These are phyloP conservation scores for Phytoseiulus persimilis DNA, from an alignment of 2,888 invertebrate species.

Conservation along the genomic window DNA sequence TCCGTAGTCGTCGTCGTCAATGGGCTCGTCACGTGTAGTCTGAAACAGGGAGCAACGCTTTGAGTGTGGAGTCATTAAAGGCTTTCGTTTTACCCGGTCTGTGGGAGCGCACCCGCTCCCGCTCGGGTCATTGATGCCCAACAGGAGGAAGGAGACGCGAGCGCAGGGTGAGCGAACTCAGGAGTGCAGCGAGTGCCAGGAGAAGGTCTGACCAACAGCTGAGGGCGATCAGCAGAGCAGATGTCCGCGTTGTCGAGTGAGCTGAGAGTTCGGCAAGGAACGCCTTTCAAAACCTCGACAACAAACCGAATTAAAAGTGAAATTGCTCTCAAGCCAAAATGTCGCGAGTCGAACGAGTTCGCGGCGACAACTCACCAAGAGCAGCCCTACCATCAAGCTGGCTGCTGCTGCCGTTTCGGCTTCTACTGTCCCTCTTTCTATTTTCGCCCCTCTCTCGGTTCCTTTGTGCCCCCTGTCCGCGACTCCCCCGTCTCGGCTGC, in stretches of 20 bases:
- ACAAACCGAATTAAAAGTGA: not conserved
- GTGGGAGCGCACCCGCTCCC: not conserved
- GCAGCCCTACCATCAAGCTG: not conserved
- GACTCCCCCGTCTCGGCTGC: not conserved
- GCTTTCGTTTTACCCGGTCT: not conserved
- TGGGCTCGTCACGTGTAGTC: conserved; percentile 37
- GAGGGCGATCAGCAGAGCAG: not conserved
- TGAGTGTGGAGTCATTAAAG: not conserved
- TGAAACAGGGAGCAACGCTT: not conserved
- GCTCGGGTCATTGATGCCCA: not conserved
- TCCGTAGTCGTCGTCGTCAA: conserved; percentile 33
- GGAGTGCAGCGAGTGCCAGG: not conserved
- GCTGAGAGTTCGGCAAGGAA: not conserved
- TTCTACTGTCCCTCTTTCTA: not conserved
- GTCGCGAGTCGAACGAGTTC: not conserved
- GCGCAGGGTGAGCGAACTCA: not conserved
- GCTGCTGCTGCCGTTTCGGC: not conserved
- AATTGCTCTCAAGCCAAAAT: not conserved
- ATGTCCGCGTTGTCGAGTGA: not conserved
- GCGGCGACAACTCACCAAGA: not conserved
- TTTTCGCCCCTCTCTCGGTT: not conserved
- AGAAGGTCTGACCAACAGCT: not conserved
- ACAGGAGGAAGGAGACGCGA: not conserved
- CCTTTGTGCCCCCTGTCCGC: not conserved
- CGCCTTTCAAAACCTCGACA: not conserved